phyloP scores from a whole-genome alignment of 2,797 vertebrate genomes.

The Pseudomugil gertrudae region DNA sequence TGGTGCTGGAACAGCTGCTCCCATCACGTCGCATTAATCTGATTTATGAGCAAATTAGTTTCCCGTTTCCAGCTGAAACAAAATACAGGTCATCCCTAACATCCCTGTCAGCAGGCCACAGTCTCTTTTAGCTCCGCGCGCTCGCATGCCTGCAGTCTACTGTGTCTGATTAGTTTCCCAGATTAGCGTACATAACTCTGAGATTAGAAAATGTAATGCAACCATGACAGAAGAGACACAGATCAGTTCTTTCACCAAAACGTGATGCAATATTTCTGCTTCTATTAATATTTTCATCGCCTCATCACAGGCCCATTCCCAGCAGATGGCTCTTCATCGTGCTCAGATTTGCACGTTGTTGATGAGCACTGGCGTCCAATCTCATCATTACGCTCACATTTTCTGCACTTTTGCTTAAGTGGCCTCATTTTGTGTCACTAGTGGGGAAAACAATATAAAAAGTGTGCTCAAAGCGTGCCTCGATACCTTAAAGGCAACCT shows the following conservation, averaged over 20 bases:
- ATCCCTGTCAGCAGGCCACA: constrained; percentile 41
- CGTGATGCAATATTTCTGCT: not conserved
- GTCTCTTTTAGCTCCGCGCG: constrained; percentile 38
- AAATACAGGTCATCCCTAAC: constrained; percentile 11
- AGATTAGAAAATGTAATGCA: constrained; percentile 20
- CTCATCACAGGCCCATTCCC: not conserved
- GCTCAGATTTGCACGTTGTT: not conserved
- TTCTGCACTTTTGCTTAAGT: constrained; percentile 2
- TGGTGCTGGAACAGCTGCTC: not conserved
- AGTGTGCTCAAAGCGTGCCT: constrained; percentile 12
- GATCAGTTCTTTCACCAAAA: constrained; percentile 19
- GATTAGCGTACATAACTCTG: constrained; percentile 47
- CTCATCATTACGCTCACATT: constrained; percentile 5
- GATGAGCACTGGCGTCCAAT: not conserved
- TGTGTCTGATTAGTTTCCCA: constrained; percentile 53
- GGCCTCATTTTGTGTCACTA: not conserved
- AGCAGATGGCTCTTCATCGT: not conserved
- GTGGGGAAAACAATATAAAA: constrained; percentile 7
- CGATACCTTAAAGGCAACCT: constrained; percentile 9
- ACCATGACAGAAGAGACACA: not conserved
- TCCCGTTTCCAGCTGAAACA: constrained; percentile 48
- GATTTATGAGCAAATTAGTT: constrained; percentile 40
- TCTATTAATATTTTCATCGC: constrained; percentile 2
- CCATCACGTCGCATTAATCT: constrained; percentile 34
- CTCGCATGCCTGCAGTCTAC: constrained; percentile 37